Percentiles rank a stretch among this genome's conserved stretches.
These are phyloP conservation scores for Trachelus stipa DNA, from an alignment of 2,888 invertebrate genomes.

Conservation along the genomic window DNA sequence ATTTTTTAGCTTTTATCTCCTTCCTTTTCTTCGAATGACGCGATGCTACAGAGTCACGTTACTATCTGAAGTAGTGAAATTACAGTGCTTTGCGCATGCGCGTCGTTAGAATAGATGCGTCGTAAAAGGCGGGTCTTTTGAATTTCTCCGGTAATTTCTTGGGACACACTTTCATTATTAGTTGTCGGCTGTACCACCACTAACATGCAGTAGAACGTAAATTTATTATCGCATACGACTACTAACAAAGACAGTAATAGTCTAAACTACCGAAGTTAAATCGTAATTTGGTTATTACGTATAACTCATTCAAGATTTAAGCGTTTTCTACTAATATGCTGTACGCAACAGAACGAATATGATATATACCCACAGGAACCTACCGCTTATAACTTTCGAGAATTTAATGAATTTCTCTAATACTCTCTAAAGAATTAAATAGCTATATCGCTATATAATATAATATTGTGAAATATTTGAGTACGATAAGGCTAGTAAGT, in stretches of 20 bases:
- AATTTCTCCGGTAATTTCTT: too few species aligned
- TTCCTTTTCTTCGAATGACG: conserved; percentile 7
- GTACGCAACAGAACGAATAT: conserved; percentile 6
- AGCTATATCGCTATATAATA: conserved; percentile 44
- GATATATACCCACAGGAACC: conserved; percentile 29
- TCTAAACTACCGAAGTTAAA: conserved; percentile 13
- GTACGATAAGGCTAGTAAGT: conserved; percentile 40
- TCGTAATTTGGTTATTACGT: neutral
- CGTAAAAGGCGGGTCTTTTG: neutral
- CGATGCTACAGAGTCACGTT: neutral
- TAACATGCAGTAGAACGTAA: conserved; percentile 19
- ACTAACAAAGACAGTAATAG: conserved; percentile 23
- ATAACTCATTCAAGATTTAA: conserved; percentile 10
- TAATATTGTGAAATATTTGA: conserved; percentile 47
- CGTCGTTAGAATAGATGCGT: too few species aligned
- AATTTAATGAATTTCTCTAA: conserved; percentile 39
- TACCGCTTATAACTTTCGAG: conserved; percentile 39
- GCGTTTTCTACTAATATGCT: conserved; percentile 6
- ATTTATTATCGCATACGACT: conserved; percentile 16
- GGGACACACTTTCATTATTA: conserved; percentile 33
- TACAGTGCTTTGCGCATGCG: neutral
- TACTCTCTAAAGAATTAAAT: conserved; percentile 53
- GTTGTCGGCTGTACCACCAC: conserved; percentile 19
- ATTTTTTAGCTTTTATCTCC: conserved; percentile 12
- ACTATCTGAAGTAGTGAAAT: neutral